Evolutionary conservation across 2,113 vertebrate species (phyloP).

Genomic region (Sturnira hondurensis): DNA sequence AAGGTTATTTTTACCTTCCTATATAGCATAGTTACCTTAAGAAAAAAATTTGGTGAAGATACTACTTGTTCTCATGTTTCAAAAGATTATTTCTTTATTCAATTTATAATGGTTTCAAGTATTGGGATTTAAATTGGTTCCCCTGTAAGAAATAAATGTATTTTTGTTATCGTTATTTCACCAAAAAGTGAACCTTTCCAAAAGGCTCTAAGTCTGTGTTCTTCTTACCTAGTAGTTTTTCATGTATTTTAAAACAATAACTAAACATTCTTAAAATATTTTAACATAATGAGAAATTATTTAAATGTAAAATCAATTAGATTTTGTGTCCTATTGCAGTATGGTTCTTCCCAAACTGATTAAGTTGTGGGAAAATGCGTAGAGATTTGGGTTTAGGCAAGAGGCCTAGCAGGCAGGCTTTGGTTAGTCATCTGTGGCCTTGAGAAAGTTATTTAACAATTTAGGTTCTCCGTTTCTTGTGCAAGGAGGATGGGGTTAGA

Average conservation of each 20-base stretch:
- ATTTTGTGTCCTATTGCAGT: neutral
- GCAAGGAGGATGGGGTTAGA: neutral
- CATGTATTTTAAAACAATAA: neutral
- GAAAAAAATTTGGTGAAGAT: neutral
- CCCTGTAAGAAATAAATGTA: neutral
- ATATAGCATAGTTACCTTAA: neutral
- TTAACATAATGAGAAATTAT: neutral
- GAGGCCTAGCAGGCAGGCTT: neutral
- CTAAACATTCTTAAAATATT: neutral
- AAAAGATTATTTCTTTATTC: neutral
- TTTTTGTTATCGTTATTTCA: neutral
- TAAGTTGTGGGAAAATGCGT: neutral
- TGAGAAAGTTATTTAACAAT: conserved; percentile 28
- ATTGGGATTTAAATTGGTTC: neutral
- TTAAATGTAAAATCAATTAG: neutral
- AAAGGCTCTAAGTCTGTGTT: neutral
- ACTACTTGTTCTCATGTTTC: neutral
- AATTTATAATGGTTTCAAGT: neutral
- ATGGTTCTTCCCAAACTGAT: neutral
- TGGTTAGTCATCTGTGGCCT: conserved; percentile 30
- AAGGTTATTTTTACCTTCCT: neutral
- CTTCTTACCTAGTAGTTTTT: neutral
- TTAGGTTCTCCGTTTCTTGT: neutral
- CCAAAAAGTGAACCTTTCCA: neutral
- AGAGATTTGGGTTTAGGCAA: neutral